Percentiles rank a stretch among this genome's conserved stretches.
phyloP scores from a whole-genome alignment of 1,140 invertebrate genomes.

The Drosophila erecta region DNA sequence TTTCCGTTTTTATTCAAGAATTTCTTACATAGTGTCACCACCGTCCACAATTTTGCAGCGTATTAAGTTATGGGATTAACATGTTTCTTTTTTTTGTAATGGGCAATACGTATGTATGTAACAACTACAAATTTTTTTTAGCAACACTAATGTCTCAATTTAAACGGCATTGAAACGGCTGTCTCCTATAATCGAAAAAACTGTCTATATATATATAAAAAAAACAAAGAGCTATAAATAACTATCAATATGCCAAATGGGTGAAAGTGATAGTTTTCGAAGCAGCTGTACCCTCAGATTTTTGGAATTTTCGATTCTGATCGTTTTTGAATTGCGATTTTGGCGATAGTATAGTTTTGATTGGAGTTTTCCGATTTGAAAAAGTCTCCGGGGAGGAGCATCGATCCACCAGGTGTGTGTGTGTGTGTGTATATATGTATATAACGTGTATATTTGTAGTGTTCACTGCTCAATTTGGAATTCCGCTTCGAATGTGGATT shows the following conservation, averaged over 20 bases:
- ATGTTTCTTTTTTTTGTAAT: neutral
- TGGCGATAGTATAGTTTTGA: neutral
- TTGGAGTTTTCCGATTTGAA: neutral
- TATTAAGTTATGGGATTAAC: neutral
- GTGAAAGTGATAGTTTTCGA: neutral
- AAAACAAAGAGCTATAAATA: neutral
- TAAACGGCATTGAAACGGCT: neutral
- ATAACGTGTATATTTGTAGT: neutral
- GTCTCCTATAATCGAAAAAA: conserved; percentile 5
- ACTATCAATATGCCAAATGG: neutral
- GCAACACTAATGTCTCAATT: conserved; percentile 3
- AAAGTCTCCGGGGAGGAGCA: conserved; percentile 3
- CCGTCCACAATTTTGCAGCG: conserved; percentile 1
- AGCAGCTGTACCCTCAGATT: neutral
- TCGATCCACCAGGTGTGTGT: conserved; percentile 10
- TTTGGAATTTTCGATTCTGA: conserved; percentile 5
- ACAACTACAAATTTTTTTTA: conserved; percentile 5
- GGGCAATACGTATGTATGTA: neutral
- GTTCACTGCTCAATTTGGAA: conserved; percentile 27
- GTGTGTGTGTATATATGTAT: neutral
- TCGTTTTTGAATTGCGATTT: neutral
- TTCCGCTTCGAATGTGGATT: conserved; percentile 7
- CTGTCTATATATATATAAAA: neutral
- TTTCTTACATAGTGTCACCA: neutral
- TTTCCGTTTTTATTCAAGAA: conserved; percentile 5